Evolutionary conservation across 2,888 invertebrate species (phyloP).

Genomic region (Cordilura impudica): DNA sequence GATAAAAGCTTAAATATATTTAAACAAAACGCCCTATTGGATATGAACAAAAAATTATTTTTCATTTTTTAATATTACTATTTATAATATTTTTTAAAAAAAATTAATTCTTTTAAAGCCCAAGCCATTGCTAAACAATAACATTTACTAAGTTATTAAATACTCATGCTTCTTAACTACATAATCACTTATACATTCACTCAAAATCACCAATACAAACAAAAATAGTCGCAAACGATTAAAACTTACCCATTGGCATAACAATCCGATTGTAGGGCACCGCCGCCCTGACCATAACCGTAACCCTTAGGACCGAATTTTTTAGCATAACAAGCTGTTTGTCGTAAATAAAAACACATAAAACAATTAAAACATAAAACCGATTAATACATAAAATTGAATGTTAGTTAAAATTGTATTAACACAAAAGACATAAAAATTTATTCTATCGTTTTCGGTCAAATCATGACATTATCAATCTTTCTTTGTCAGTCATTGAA

Average conservation of each 20-base stretch:
- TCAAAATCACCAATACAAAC: no score
- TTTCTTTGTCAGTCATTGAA: no score
- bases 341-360: background rate
- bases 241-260: slow-evolving; percentile 82
- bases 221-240: background rate
- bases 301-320: slow-evolving; percentile 98
- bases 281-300: slow-evolving; percentile 97
- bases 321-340: slow-evolving; percentile 94
- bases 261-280: slow-evolving; percentile 93
- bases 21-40: no score
- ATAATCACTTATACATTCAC: no score
- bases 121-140: no score
- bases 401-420: background rate
- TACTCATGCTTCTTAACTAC: no score
- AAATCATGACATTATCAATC: background rate
- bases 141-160: no score
- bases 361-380: slow-evolving; percentile 19
- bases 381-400: background rate
- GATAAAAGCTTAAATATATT: no score
- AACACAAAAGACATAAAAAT: background rate
- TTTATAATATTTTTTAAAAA: no score
- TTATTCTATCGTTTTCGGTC: background rate
- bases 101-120: no score
- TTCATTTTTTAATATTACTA: no score
- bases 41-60: no score